Conservation (phyloP, 2,113 vertebrate genomes). For the Nicator chloris region DNA sequence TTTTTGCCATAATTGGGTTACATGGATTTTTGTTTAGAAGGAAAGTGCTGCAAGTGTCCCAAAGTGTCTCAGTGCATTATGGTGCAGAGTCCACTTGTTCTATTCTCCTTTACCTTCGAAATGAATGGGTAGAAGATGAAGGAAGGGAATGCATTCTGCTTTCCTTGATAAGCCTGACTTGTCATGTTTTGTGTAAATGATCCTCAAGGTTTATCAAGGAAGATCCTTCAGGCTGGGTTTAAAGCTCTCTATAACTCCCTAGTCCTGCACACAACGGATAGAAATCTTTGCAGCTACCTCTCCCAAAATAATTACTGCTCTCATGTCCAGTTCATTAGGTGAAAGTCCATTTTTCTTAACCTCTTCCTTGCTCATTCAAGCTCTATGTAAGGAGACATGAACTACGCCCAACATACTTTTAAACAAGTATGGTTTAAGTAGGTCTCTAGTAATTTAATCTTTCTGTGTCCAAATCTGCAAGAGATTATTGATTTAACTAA, state of each 20-base stretch:
- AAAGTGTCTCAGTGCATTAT: neutral
- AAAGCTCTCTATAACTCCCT: neutral
- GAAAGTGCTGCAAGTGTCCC: neutral
- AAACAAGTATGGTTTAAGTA: neutral
- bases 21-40: neutral
- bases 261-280: neutral
- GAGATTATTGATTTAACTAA: neutral
- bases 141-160: neutral
- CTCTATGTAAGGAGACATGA: neutral
- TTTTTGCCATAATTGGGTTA: neutral
- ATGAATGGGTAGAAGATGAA: neutral
- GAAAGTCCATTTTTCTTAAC: neutral
- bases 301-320: neutral
- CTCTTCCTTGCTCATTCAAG: neutral
- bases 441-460: neutral
- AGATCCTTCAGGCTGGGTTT: neutral
- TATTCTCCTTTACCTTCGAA: neutral
- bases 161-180: neutral
- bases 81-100: neutral
- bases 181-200: neutral
- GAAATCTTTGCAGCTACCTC: neutral
- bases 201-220: neutral
- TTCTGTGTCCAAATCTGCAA: neutral
- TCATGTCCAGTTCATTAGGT: neutral
- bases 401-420: neutral